Conservation (phyloP, 2,113 vertebrate species). For the Gasterosteus aculeatus region DNA sequence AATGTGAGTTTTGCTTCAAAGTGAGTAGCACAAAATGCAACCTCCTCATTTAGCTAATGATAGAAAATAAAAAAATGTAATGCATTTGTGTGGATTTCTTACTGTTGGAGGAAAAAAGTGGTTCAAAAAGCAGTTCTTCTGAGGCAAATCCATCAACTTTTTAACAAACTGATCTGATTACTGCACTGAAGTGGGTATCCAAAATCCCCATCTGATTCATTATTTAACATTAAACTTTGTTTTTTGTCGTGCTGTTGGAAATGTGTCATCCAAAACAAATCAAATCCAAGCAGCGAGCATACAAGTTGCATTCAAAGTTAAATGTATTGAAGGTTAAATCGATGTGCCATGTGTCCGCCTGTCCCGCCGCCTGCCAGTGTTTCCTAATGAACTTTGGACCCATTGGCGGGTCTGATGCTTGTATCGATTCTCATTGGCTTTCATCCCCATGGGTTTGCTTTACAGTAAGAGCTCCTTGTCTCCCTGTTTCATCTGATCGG, state of each 20-base stretch:
- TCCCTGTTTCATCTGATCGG: conserved; percentile 33
- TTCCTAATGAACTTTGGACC: conserved; percentile 45
- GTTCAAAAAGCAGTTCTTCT: conserved; percentile 28
- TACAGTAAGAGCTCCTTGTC: conserved; percentile 22
- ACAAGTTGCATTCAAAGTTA: conserved; percentile 27
- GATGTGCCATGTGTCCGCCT: conserved; percentile 26
- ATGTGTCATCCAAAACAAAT: conserved; percentile 14
- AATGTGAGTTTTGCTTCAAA: neutral
- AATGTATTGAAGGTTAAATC: conserved; percentile 36
- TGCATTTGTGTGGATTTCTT: neutral
- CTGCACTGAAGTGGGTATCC: conserved; percentile 19
- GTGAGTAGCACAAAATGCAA: neutral
- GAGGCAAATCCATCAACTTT: conserved; percentile 22
- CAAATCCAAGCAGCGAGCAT: conserved; percentile 28
- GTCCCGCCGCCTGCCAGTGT: conserved; percentile 20
- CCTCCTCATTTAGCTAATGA: too few species aligned
- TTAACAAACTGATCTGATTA: conserved; percentile 45
- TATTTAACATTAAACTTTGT: conserved; percentile 26
- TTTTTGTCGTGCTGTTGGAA: conserved; percentile 5
- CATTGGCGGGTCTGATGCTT: conserved; percentile 36
- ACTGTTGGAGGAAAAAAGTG: conserved; percentile 5
- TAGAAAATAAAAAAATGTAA: too few species aligned
- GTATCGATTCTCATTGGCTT: conserved; percentile 54
- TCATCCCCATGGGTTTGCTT: conserved; percentile 27
- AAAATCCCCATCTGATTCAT: conserved; percentile 44